Evolutionary conservation across 1,140 invertebrate genomes (phyloP), one percentile per base, ranked within the genome.

Genomic region (Thrips palmi): DNA sequence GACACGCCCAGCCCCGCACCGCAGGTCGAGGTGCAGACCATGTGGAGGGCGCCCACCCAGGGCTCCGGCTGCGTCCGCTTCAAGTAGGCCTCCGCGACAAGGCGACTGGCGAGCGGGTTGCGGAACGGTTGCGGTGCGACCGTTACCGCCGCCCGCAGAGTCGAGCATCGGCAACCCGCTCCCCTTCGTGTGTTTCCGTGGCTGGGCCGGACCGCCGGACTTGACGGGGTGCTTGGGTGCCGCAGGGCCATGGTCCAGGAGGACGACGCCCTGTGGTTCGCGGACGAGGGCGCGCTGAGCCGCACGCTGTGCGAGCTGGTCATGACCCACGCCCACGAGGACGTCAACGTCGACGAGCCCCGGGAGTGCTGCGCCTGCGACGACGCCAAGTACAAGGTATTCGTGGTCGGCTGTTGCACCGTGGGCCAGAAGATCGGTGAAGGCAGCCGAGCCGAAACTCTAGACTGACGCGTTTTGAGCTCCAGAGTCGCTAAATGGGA

Each of bases 171-270:
- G n/a, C n/a, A n/a, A n/a, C n/a, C n/a, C n/a, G n/a, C n/a, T n/a
- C n/a, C n/a, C n/a, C n/a, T n/a, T n/a, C 3, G 14, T 37, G 29
- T 33, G n/a, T 40, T 15, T 29, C 23, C 17, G n/a, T n/a, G n/a
- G n/a, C n/a, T n/a, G n/a, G n/a, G n/a, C n/a, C n/a, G n/a, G n/a
- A n/a, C n/a, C n/a, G n/a, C n/a, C n/a, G n/a, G n/a, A n/a, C n/a
- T n/a, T n/a, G n/a, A n/a, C n/a, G n/a, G n/a, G n/a, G n/a, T n/a
- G n/a, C n/a, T n/a, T n/a, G n/a, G n/a, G n/a, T n/a, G 21, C 11
- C 6, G 27, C 46, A 86, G 82, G 39, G 85, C 87, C 0, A 88
- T 88, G 65, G 77, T 97, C 1, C 74, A 87, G 45, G 85, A 93
- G 54, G 71, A 74, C 45, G 59, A 71, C 8, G 67, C 72, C 22